Base-by-base conservation (phyloP, 2,797 vertebrate genomes). In the Takifugu rubripes region DNA sequence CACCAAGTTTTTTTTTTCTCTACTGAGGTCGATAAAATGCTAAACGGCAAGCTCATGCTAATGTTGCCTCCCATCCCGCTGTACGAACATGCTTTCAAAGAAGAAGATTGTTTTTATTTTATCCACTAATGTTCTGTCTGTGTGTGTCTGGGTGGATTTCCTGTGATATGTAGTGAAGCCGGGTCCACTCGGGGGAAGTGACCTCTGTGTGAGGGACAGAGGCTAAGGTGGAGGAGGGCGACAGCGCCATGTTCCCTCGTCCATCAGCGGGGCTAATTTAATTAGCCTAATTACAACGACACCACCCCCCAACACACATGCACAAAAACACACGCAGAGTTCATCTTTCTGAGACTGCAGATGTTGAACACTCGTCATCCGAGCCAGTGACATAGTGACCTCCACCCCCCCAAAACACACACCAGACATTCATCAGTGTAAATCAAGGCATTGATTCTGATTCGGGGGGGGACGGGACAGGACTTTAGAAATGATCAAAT, bases 261-360 rank as follows among this genome's bases (percentile, higher is more conserved):
- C 88, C 89, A 90, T 91, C 88, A 89, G 85, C 44, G 46, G 59
- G 27, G 29, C 84, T 91, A 89, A 90, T 92, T 90, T 89, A 92
- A 91, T 92, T 92, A 92, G 87, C 86, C 82, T 91, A 90, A 91
- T 91, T 90, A 87, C 78, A 66, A n/a, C 49, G 56, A 77, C 78
- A 60, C 68, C 74, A 69, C 67, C 55, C 64, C 59, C 52, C 47
- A 60, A 42, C 58, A 48, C 70, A 56, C 60, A 48, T 44, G 49
- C 58, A 54, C 44, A 0, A 48, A 47, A 49, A 10, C 31, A 6
- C 51, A 29, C 24, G 8, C 43, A 27, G n/a, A 11, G 11, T 27
- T 42, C 61, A 64, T 52, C 33, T 27, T 4, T 82, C 77, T 90
- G 82, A 83, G 72, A 69, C 78, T 71, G 56, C 66, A 73, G 79